Evolutionary conservation across 2,113 vertebrate species (phyloP), one percentile per base, ranked within the genome.

Genomic region (Lucifuga dentata): DNA sequence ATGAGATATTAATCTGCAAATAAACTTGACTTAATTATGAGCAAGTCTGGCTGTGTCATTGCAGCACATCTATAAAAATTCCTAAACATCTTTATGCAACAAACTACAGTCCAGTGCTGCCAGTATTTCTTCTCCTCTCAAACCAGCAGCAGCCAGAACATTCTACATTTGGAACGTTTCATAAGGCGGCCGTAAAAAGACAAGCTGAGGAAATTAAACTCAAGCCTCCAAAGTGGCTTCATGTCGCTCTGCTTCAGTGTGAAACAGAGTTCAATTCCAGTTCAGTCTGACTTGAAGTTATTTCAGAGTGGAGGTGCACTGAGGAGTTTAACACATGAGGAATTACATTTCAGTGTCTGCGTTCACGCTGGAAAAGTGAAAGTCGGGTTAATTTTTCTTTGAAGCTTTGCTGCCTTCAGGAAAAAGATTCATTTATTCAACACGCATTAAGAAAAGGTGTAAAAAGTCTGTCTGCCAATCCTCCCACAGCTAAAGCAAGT

Each of bases 221-320:
- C 0, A 50, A 17, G 10, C 36, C 19, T 41, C 3, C 0, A 11
- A 56, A 61, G 39, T 7, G n/a, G n/a, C n/a, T n/a, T n/a, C n/a
- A n/a, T 51, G 29, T 11, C 7, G 11, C 8, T 29, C 26, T 29
- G 26, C 12, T 11, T 20, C 15, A 8, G 43, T 17, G 24, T 29
- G 7, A 44, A 70, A 63, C 8, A 26, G 13, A 24, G 72, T 80
- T 83, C 81, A 76, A 5, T 29, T 26, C 36, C 26, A 72, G 55
- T 57, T 76, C 67, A 49, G 26, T 46, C 23, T 24, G 26, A 19
- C 21, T 40, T 35, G 12, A 68, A 61, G 51, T 56, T 26, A 70
- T 79, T 70, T 52, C 17, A 38, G 33, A 5, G 16, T 50, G 52
- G 62, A 40, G 41, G n/a, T 19, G 21, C 50, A 19, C 2, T 13